Evolutionary conservation across 1,140 invertebrate genomes (phyloP).

Genomic region (Holcopasites calliopsidis): DNA sequence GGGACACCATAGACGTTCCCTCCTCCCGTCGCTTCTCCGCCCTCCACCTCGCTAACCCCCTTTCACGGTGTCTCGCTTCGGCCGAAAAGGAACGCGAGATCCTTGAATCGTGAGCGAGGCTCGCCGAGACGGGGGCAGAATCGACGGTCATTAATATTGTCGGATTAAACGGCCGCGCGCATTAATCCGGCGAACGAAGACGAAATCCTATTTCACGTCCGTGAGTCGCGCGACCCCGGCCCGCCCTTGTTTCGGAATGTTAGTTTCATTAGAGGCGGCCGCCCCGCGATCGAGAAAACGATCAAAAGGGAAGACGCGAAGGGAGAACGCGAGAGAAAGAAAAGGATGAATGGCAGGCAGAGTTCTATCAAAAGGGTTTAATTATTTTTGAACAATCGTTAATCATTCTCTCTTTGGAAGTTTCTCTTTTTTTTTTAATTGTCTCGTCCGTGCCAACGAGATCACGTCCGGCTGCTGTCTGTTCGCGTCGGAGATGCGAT

Average conservation of each 20-base stretch:
- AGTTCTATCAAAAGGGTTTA: slow-evolving; percentile 22
- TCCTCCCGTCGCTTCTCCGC: neutral
- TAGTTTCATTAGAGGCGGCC: slow-evolving; percentile 74
- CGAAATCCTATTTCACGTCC: slow-evolving; percentile 76
- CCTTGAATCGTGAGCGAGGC: slow-evolving; percentile 66
- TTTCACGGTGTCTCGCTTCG: neutral
- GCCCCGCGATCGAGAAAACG: slow-evolving; percentile 69
- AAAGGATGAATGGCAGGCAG: slow-evolving; percentile 35
- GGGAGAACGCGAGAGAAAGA: neutral
- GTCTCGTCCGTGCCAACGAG: neutral
- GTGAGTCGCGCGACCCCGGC: slow-evolving; percentile 30
- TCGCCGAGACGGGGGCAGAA: slow-evolving; percentile 56
- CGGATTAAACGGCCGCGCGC: slow-evolving; percentile 76
- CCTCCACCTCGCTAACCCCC: neutral
- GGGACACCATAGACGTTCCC: slow-evolving; percentile 30
- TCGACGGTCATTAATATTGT: slow-evolving; percentile 77
- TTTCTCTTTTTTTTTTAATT: neutral
- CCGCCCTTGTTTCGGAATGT: slow-evolving; percentile 72
- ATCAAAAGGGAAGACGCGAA: slow-evolving; percentile 61
- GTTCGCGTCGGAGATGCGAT: neutral
- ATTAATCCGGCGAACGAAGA: slow-evolving; percentile 72
- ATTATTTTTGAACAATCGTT: slow-evolving; percentile 47
- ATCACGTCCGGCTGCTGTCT: neutral
- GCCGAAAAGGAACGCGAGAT: slow-evolving; percentile 61
- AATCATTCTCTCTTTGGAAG: slow-evolving; percentile 13